Evolutionary conservation across 2,113 vertebrate species (phyloP).

Genomic region (Gymnorhina tibicen): DNA sequence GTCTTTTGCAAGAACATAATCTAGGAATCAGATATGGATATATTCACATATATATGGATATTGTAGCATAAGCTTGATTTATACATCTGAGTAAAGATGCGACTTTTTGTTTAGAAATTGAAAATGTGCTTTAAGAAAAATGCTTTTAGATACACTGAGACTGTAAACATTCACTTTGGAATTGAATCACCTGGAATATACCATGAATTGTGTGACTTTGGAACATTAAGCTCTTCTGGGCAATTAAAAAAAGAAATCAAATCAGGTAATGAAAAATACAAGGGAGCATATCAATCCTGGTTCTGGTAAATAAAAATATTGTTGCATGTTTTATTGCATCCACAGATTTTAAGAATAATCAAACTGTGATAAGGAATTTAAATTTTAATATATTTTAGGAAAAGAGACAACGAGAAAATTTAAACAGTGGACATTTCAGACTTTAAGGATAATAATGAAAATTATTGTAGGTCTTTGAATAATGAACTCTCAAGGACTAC

Average conservation of each 20-base stretch:
- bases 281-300: background rate
- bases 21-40: background rate
- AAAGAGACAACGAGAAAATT: background rate
- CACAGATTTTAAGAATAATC: background rate
- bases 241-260: background rate
- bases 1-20: background rate
- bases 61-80: background rate
- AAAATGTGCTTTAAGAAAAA: background rate
- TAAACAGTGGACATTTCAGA: background rate
- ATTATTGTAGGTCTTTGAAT: background rate
- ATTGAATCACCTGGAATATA: background rate
- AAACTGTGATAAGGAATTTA: background rate
- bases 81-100: background rate
- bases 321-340: background rate
- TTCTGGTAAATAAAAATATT: background rate
- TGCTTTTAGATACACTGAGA: background rate
- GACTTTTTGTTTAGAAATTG: background rate
- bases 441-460: background rate
- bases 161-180: background rate
- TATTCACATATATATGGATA: background rate
- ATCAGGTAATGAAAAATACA: background rate
- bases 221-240: background rate
- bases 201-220: background rate
- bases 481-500: background rate
- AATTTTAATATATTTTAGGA: background rate